Base-by-base conservation (phyloP, 2,797 vertebrate species). In the Micrastur ruficollis region DNA sequence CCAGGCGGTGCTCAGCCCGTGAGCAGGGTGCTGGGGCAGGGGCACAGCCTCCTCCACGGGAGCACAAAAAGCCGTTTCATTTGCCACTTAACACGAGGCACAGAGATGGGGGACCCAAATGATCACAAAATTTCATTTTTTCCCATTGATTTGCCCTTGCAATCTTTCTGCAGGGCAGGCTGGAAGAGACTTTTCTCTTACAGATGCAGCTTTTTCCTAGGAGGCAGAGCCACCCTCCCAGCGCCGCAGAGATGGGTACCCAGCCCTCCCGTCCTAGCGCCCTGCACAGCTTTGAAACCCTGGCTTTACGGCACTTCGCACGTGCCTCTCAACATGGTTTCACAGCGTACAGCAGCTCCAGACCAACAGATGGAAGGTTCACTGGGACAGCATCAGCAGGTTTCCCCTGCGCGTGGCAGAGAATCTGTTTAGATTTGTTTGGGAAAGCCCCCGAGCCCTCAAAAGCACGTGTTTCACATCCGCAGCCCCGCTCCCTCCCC, bases 91-190 rank as follows among this genome's bases (percentile, higher is more conserved):
- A 79, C 12, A 4, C n/a, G 12, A 46, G 31, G 42, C 40, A 16
- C 0, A 2, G 38, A 32, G 55, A 61, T 2, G 20, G 23, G 23
- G n/a, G 34, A 9, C 42, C 32, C 6, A 1, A 52, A 13, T 5
- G 9, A 23, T 19, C 25, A 16, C 29, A 14, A 11, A 13, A 31
- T 42, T 5, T 25, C 63, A n/a, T 5, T 4, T 66, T 70, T 58
- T 58, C 74, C 27, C 50, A 5, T 1, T 13, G 53, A 20, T 72
- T 86, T 65, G 12, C 38, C 12, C 50, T 15, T 12, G 53, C 9
- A 15, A 20, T 4, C 23, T 47, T 22, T 26, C 44, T 61, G 71
- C 85, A 50, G 79, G 56, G 38, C 40, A 18, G 49, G 29, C 80
- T 46, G 31, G 8, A 11, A 26, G 61, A 74, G 44, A 23, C 25